Evolutionary conservation across 2,797 vertebrate species (phyloP), one percentile per base, ranked within the genome.

Genomic region (Furcifer pardalis): DNA sequence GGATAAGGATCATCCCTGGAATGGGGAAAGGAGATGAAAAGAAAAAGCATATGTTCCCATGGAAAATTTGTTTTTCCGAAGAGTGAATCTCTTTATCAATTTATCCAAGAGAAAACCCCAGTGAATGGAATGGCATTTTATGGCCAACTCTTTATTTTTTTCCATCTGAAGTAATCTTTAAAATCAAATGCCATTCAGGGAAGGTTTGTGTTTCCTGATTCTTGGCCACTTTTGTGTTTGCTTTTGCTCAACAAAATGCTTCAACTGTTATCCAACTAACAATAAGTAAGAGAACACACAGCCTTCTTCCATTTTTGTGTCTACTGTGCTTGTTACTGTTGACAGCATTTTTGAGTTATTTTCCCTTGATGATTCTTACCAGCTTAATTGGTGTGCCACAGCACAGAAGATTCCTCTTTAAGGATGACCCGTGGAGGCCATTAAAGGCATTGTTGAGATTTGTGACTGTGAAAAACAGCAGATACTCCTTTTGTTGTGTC

Each of bases 1-100:
- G 88, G 46, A 77, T 1, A 60, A 59, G 42, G 12, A 40, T 71
- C 49, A 81, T 66, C 69, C 78, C 3, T 27, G 13, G 37, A 49
- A 12, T 10, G 1, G 5, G 27, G 10, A n/a, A 49, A 52, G 27
- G 0, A 1, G 78, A 32, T 0, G 0, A 69, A 59, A n/a, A 87
- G 37, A 71, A 60, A 86, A 66, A n/a, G 68, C 8, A 89, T 35
- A 40, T 62, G 62, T 32, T 27, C 77, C 79, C 9, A 80, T 6
- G 46, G 4, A 4, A 49, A 69, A 15, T 7, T 35, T 66, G 71
- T 1, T 37, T 78, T 32, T 49, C 1, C 30, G 1, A 84, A 63
- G 32, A 13, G 7, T 63, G 12, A 8, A 56, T 27, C n/a, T 37
- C 4, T 69, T 19, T 59, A 59, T 9, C 2, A 3, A 37, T 4